Evolutionary conservation across 2,797 vertebrate species (phyloP).

Genomic region (Morelia viridis): DNA sequence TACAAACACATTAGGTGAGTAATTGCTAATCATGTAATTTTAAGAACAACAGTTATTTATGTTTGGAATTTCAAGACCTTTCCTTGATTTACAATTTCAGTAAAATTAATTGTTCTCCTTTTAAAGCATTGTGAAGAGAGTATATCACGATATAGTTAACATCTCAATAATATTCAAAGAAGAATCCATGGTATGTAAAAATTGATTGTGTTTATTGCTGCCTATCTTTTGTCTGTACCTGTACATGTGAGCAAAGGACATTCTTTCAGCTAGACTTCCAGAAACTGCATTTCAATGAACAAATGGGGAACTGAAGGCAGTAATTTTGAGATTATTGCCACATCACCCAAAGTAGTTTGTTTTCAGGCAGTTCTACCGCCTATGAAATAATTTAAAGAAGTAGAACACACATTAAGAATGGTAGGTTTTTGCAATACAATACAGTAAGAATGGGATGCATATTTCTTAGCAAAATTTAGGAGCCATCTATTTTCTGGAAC

Average conservation of each 20-base stretch:
- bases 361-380: conserved; percentile 24
- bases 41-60: conserved; percentile 41
- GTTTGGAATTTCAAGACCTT: conserved; percentile 32
- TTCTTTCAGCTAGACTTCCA: conserved; percentile 49
- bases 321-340: conserved; percentile 56
- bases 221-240: conserved; percentile 36
- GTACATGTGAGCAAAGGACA: conserved; percentile 15
- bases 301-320: conserved; percentile 61
- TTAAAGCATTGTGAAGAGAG: conserved; percentile 33
- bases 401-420: conserved; percentile 13
- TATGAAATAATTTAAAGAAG: conserved; percentile 3
- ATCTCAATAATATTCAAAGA: not conserved
- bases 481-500: not conserved
- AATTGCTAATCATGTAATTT: conserved; percentile 18
- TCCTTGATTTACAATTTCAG: not conserved
- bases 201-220: conserved; percentile 63
- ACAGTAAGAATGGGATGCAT: conserved; percentile 20
- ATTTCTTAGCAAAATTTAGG: conserved; percentile 11
- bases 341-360: conserved; percentile 44
- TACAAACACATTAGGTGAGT: conserved; percentile 51
- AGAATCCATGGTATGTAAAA: conserved; percentile 46
- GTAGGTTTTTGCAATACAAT: not conserved
- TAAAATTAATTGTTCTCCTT: conserved; percentile 33
- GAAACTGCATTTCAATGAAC: conserved; percentile 52
- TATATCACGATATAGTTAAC: not conserved